Conservation (phyloP, 2,797 vertebrate species). For the Myotis myotis region DNA sequence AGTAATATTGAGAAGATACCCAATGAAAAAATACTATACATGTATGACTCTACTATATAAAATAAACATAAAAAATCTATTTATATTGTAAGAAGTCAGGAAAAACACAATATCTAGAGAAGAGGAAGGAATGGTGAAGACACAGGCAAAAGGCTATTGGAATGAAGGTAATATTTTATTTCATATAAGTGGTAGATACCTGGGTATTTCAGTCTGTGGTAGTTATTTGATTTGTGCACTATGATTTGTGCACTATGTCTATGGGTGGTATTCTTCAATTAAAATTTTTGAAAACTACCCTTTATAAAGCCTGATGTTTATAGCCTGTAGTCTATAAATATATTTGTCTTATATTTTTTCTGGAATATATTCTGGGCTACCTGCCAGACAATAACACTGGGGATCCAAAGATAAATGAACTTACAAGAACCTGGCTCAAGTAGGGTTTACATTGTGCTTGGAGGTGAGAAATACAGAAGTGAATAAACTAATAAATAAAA, state of each 20-base stretch:
- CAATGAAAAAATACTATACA: neutral
- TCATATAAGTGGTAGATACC: neutral
- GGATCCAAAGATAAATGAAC: neutral
- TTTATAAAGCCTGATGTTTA: neutral
- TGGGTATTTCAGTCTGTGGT: neutral
- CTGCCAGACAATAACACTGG: neutral
- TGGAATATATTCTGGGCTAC: neutral
- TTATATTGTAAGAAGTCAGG: neutral
- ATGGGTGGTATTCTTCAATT: neutral
- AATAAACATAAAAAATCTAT: neutral
- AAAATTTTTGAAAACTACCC: neutral
- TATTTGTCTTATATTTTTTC: neutral
- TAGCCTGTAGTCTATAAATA: neutral
- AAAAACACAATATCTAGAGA: neutral
- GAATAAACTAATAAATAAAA: neutral
- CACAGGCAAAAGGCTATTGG: fast-evolving
- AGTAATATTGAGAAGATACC: neutral
- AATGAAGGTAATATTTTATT: neutral
- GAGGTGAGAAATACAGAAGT: neutral
- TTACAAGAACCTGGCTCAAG: neutral
- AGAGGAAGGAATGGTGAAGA: fast-evolving
- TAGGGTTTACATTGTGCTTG: neutral
- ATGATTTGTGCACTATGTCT: neutral
- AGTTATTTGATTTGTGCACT: neutral
- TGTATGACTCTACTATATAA: neutral